A percentile compares a stretch with the other conserved stretches of the same genome.
Evolutionary conservation across 2,113 vertebrate genomes (phyloP).

Genomic region (Sapayoa aenigma): DNA sequence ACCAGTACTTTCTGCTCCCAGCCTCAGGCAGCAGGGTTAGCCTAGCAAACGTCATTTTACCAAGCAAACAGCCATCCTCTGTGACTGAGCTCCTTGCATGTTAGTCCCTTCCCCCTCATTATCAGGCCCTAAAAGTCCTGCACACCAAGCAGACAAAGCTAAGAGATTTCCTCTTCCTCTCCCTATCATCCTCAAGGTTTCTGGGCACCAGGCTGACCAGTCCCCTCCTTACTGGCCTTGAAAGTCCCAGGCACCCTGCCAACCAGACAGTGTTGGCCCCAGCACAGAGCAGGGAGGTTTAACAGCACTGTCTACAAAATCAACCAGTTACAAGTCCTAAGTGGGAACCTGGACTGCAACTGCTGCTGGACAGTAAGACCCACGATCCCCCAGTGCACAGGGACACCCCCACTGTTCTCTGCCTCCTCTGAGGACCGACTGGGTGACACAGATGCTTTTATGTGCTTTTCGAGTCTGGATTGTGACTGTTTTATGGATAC

Average conservation of each 20-base stretch:
- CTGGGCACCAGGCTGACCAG: background rate
- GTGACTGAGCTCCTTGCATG: fast-evolving
- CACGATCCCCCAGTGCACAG: fast-evolving
- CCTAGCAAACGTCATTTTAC: background rate
- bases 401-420: background rate
- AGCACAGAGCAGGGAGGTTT: background rate
- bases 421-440: background rate
- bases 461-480: background rate
- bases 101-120: background rate
- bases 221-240: background rate
- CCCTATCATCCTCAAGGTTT: background rate
- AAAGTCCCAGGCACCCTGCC: background rate
- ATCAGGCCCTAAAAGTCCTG: background rate
- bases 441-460: background rate
- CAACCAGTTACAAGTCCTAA: background rate
- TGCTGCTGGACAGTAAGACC: background rate
- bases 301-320: background rate
- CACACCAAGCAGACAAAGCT: fast-evolving
- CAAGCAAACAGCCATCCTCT: background rate
- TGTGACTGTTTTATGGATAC: background rate
- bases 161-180: background rate
- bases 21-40: background rate
- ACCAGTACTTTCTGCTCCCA: background rate
- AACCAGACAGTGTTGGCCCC: background rate
- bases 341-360: background rate